Evolutionary conservation across 2,888 invertebrate species (phyloP), one percentile per base, ranked within the genome.

Genomic region (Andrena bicolor): DNA sequence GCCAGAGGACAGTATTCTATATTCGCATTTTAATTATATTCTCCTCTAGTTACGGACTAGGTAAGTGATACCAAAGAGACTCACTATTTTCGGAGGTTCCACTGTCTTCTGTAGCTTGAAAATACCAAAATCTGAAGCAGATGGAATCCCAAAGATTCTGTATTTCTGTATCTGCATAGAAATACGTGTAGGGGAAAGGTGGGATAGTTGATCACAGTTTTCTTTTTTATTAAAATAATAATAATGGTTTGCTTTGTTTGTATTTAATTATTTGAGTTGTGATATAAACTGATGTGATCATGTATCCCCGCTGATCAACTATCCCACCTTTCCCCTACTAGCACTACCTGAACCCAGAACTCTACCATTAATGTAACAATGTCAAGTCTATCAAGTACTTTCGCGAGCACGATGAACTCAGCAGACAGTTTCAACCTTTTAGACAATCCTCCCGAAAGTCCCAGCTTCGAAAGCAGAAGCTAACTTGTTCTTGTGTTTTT

Each of bases 381-480:
- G 23, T 26, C 20, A 10, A 26, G 23, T 10, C 23, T 56, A 7
- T 23, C 23, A 26, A 8, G 20, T 10, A 26, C 53, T 23, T 56
- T 10, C 20, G 20, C 53, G 26, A 56, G 56, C 10, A 26, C 61
- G 68, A 73, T 61, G 65, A 61, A 61, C 66, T 82, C 75, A 30
- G 70, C 74, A 63, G 70, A 61, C 71, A 20, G 13, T n/a, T n/a
- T 28, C 8, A 23, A 64, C 4, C 23, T 53, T 1, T 32, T 72
- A 73, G 41, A 80, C 28, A 20, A 5, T 53, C 23, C 23, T 5
- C n/a, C 10, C 8, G 8, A 53, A 4, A 2, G 8, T 49, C 5
- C 35, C 0, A 20, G n/a, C n/a, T 10, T 8, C 1, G 10, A 13
- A 16, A 20, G 20, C 20, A 26, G 10, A 2, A 13, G 0, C 10